Evolutionary conservation across 2,113 vertebrate genomes (phyloP), one percentile per base, ranked within the genome.

Genomic region (Ammodytes marinus): DNA sequence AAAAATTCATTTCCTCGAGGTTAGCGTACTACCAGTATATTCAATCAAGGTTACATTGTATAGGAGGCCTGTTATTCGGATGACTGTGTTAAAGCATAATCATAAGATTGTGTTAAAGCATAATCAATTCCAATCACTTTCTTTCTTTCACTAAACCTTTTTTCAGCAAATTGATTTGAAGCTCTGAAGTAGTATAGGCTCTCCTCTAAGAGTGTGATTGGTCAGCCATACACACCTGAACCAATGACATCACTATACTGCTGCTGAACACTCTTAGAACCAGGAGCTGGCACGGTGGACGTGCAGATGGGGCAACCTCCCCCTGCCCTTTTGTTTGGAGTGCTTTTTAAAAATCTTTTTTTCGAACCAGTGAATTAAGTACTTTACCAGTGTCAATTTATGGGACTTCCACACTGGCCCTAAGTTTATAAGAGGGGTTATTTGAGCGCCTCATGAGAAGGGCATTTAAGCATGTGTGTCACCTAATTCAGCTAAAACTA

Each of bases 1-100:
- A 77, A 76, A 58, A 69, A 64, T 49, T 35, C 0, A 55, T 60
- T 74, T 57, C 68, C 53, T 19, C 12, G 55, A 82, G 47, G 63
- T 75, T 7, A 55, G 3, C 13, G 15, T 76, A 40, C 19, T 43
- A 74, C n/a, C 27, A 42, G 39, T 35, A 46, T 5, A 58, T 68
- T 74, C 58, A n/a, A 17, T 80, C 37, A 15, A 74, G 49, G 63
- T 17, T 54, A 19, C 39, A 47, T 66, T 43, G 46, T 70, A 6
- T 17, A 19, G 17, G 17, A 69, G 27, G 37, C 11, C 10, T 46
- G 40, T 43, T 39, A 42, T 40, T 54, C 37, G 5, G 17, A 37
- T 49, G 52, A 76, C 40, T 69, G n/a, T 49, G 5, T 13, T 37
- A 13, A 40, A 67, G 63, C 60, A 50, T 63, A 40, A 11, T 10